Evolutionary conservation across 2,888 invertebrate genomes (phyloP).

Genomic region (Peribatodes rhomboidaria): DNA sequence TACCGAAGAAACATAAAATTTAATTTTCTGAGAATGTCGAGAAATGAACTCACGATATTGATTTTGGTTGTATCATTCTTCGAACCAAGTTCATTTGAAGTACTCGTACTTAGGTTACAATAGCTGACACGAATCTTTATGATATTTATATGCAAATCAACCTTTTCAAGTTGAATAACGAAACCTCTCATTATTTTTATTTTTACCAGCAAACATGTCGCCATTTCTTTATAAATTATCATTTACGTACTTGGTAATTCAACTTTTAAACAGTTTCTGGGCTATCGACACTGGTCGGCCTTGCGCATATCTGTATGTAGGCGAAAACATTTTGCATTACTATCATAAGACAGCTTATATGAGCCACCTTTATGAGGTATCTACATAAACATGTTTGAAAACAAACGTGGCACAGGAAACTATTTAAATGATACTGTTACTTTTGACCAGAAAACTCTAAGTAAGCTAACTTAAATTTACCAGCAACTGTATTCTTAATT

Average conservation of each 20-base stretch:
- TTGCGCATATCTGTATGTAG: constrained; percentile 38
- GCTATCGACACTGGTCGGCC: constrained; percentile 41
- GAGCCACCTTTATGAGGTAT: constrained; percentile 14
- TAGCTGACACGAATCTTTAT: not conserved
- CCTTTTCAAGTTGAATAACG: constrained; percentile 17
- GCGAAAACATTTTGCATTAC: constrained; percentile 37
- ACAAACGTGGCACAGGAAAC: not conserved
- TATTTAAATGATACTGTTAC: no score
- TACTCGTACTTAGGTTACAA: not conserved
- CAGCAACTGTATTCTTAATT: no score
- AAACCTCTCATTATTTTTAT: constrained; percentile 21
- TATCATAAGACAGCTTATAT: constrained; percentile 18
- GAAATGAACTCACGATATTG: constrained; percentile 1
- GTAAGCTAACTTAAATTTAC: no score
- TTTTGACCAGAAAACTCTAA: no score
- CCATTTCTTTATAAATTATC: constrained; percentile 29
- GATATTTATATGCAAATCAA: constrained; percentile 10
- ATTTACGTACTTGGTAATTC: constrained; percentile 28
- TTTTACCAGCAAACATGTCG: constrained; percentile 15
- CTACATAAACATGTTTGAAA: not conserved
- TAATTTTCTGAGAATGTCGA: not conserved
- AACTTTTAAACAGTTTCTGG: constrained; percentile 31
- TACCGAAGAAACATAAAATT: constrained; percentile 13
- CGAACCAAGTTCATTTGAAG: not conserved
- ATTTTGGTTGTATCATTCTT: not conserved